Conservation (phyloP, 2,888 invertebrate genomes). For the Spodoptera exigua region DNA sequence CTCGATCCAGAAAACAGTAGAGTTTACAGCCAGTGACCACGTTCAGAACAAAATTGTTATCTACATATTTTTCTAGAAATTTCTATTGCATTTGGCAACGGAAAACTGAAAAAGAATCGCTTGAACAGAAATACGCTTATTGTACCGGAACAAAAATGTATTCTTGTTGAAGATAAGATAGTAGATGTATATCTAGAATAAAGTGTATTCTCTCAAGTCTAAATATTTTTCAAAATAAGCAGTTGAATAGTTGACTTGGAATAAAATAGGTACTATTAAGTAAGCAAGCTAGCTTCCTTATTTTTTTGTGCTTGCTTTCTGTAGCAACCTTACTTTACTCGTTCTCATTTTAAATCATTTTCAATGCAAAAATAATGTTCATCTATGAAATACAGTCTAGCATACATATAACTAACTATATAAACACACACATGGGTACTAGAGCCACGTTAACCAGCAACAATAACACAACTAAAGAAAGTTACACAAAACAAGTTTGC, state of each 20-base stretch:
- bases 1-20: slow-evolving; percentile 16
- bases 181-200: slow-evolving; percentile 15
- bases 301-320: too few species aligned
- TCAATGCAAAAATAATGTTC: too few species aligned
- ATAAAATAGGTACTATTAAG: background rate
- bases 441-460: slow-evolving; percentile 6
- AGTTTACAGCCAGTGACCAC: slow-evolving; percentile 32
- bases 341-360: too few species aligned
- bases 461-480: slow-evolving; percentile 20
- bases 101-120: slow-evolving; percentile 18
- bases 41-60: slow-evolving; percentile 28
- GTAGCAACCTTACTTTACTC: too few species aligned
- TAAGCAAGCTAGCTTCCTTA: background rate
- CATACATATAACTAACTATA: too few species aligned
- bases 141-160: slow-evolving; percentile 31
- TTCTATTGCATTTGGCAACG: slow-evolving; percentile 44
- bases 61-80: slow-evolving; percentile 29
- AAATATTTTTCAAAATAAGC: slow-evolving; percentile 19
- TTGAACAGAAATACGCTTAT: slow-evolving; percentile 25
- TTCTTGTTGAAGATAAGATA: slow-evolving; percentile 26
- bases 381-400: too few species aligned
- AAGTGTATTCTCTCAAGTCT: background rate
- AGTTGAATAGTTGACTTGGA: background rate
- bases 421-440: slow-evolving; percentile 2
- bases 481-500: slow-evolving; percentile 28